phyloP scores from a whole-genome alignment of 2,113 vertebrate species.

The Ascaphus truei region DNA sequence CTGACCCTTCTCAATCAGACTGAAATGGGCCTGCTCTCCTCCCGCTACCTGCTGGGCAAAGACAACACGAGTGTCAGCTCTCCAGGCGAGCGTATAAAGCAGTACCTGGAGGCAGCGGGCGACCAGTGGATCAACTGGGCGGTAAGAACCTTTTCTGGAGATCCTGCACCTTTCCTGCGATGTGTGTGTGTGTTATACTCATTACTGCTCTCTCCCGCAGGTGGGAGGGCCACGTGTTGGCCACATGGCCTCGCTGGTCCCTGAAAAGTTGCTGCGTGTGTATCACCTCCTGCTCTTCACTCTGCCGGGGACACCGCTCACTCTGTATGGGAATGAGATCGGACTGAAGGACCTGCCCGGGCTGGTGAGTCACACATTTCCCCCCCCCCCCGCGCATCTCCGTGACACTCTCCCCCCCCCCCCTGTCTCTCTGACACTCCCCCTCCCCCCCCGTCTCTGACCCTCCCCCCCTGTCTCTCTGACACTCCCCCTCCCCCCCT shows the following conservation, averaged over 20 bases:
- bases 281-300: slow-evolving; percentile 79
- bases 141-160: slow-evolving; percentile 51
- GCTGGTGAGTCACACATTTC: slow-evolving; percentile 41
- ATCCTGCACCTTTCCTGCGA: too few relatives aligned
- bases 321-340: slow-evolving; percentile 80
- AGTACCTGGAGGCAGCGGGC: slow-evolving; percentile 27
- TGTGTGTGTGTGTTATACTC: too few relatives aligned
- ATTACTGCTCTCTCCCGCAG: slow-evolving; percentile 20
- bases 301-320: slow-evolving; percentile 76
- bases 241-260: slow-evolving; percentile 49
- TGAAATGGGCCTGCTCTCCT: slow-evolving; percentile 32
- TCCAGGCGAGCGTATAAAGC: not conserved
- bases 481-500: too few relatives aligned
- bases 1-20: slow-evolving; percentile 1
- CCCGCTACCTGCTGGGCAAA: slow-evolving; percentile 35
- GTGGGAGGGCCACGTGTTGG: slow-evolving; percentile 40
- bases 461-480: not conserved
- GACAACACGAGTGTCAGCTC: not conserved
- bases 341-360: slow-evolving; percentile 55
- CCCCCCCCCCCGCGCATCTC: not conserved
- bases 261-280: slow-evolving; percentile 52
- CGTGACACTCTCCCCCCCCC: not conserved
- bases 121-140: slow-evolving; percentile 48
- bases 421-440: not conserved
- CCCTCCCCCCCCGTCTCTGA: not conserved